Conservation (phyloP, 2,888 invertebrate genomes). For the Microchrysa polita region DNA sequence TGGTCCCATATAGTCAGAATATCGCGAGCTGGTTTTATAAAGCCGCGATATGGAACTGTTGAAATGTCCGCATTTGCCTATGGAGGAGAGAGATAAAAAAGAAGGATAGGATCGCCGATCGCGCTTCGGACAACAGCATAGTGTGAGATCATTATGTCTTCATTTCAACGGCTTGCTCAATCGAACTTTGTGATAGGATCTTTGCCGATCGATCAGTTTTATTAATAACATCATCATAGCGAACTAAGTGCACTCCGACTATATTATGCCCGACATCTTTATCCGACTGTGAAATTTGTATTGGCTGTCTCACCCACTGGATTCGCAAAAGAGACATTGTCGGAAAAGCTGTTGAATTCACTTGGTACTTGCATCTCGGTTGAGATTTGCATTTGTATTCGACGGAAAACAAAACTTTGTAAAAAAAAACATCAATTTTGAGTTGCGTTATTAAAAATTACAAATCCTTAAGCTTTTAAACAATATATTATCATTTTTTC, state of each 20-base stretch:
- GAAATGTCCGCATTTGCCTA: background rate
- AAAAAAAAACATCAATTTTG: no score
- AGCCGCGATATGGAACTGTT: background rate
- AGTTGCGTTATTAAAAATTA: no score
- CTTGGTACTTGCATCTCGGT: no score
- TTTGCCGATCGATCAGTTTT: conserved; percentile 26
- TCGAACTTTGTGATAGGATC: conserved; percentile 32
- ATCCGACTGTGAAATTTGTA: conserved; percentile 39
- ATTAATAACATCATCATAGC: conserved; percentile 34
- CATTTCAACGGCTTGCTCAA: conserved; percentile 46
- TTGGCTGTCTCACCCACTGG: conserved; percentile 26
- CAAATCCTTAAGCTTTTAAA: no score
- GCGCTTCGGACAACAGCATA: background rate
- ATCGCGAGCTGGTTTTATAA: no score
- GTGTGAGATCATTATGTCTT: conserved; percentile 50
- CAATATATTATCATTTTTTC: no score
- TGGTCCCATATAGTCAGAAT: background rate
- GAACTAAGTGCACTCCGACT: conserved; percentile 1
- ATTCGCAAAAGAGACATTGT: background rate
- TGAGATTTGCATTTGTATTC: no score
- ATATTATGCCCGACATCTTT: conserved; percentile 27
- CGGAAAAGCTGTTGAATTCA: background rate
- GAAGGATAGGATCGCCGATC: background rate
- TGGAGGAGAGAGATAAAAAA: background rate
- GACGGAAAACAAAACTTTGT: no score